Evolutionary conservation across 2,888 invertebrate genomes (phyloP).

Genomic region (Brachyptera risi): DNA sequence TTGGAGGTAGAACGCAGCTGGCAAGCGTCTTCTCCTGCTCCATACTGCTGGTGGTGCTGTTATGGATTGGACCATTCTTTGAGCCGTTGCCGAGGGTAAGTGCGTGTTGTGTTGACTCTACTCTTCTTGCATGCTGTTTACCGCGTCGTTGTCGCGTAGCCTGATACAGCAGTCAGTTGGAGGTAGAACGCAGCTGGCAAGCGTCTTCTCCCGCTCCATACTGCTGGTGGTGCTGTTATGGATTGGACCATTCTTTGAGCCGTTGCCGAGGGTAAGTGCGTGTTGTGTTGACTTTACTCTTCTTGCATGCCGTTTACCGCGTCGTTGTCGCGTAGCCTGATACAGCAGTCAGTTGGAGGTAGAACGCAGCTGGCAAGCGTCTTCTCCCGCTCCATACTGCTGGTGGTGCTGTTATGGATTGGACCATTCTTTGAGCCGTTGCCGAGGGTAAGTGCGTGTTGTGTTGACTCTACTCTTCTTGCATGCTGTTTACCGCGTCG

Average conservation of each 20-base stretch:
- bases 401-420: conserved; percentile 77
- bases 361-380: conserved; percentile 79
- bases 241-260: conserved; percentile 85
- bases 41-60: conserved; percentile 70
- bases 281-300: too few species aligned
- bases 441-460: conserved; percentile 60
- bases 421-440: conserved; percentile 84
- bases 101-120: too few species aligned
- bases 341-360: conserved; percentile 77
- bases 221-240: conserved; percentile 76
- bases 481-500: conserved; percentile 62
- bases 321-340: conserved; percentile 60
- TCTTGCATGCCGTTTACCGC: conserved; percentile 63
- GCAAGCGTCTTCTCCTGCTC: conserved; percentile 75
- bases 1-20: conserved; percentile 78
- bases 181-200: conserved; percentile 78
- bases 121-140: conserved; percentile 62
- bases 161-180: conserved; percentile 74
- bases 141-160: conserved; percentile 62
- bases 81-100: conserved; percentile 70
- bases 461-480: too few species aligned
- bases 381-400: conserved; percentile 69
- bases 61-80: conserved; percentile 87
- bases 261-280: conserved; percentile 63
- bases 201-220: conserved; percentile 70